Percentiles rank a stretch among this genome's conserved stretches.
Conservation (phyloP, 2,888 invertebrate species). For the Cactoblastis cactorum region DNA sequence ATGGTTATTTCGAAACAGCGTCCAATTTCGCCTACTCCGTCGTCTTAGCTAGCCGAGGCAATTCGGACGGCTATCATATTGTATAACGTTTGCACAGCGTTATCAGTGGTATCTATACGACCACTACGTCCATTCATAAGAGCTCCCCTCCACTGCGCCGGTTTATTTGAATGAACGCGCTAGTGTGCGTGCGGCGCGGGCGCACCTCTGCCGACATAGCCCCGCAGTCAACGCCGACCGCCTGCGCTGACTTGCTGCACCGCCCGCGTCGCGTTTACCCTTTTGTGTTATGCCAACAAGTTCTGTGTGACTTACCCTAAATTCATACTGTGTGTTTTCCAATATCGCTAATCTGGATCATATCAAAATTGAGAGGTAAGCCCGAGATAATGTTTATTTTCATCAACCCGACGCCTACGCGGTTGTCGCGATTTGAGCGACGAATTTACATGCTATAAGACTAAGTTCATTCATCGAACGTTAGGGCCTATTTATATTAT, state of each 20-base stretch:
- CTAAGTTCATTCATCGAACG: constrained; percentile 71
- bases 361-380: constrained; percentile 75
- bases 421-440: constrained; percentile 74
- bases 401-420: constrained; percentile 72
- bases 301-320: constrained; percentile 51
- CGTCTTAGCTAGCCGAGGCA: constrained; percentile 15
- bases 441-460: constrained; percentile 77
- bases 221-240: constrained; percentile 49
- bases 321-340: constrained; percentile 54
- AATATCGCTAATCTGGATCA: constrained; percentile 74
- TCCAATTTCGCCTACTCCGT: constrained; percentile 37
- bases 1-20: constrained; percentile 33
- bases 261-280: constrained; percentile 41
- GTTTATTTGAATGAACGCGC: constrained; percentile 58
- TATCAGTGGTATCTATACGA: constrained; percentile 71
- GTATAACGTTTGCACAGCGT: constrained; percentile 56
- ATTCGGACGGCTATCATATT: constrained; percentile 39
- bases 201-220: constrained; percentile 44
- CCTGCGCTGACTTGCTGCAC: constrained; percentile 36
- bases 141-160: constrained; percentile 51
- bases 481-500: constrained; percentile 69
- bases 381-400: constrained; percentile 62
- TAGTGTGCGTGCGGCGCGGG: constrained; percentile 62
- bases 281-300: constrained; percentile 60
- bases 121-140: constrained; percentile 79